Evolutionary conservation across 2,797 vertebrate species (phyloP).

Genomic region (Tiaroga cobitis): DNA sequence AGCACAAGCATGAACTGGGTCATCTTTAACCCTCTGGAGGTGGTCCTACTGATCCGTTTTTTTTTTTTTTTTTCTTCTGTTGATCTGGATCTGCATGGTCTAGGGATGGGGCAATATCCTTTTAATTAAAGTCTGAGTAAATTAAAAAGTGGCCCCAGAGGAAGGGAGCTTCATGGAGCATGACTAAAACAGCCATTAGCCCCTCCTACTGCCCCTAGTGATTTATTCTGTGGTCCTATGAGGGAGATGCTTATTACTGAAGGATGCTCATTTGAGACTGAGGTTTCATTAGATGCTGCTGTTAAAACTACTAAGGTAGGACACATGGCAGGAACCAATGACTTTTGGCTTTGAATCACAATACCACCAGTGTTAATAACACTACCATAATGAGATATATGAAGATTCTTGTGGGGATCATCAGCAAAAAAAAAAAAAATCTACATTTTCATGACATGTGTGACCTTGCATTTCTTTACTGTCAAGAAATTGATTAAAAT

Average conservation of each 20-base stretch:
- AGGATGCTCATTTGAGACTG: conserved; percentile 4
- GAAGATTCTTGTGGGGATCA: neutral
- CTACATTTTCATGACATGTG: neutral
- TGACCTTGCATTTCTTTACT: neutral
- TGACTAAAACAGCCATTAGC: conserved; percentile 20
- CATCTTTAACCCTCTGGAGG: conserved; percentile 19
- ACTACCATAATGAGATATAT: neutral
- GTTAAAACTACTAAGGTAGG: conserved; percentile 11
- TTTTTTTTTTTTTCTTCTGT: neutral
- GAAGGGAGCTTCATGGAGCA: conserved; percentile 63
- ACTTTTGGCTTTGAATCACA: conserved; percentile 15
- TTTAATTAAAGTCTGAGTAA: conserved; percentile 45
- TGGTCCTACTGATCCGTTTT: conserved; percentile 4
- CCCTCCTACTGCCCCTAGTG: neutral
- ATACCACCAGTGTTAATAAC: neutral
- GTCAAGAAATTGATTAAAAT: neutral
- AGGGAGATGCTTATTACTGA: conserved; percentile 9
- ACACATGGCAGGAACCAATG: neutral
- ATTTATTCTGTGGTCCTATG: neutral
- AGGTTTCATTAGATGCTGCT: neutral
- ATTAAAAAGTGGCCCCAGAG: conserved; percentile 15
- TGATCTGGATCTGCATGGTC: conserved; percentile 21
- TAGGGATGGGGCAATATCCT: neutral
- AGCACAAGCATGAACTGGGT: conserved; percentile 8
- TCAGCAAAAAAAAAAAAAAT: neutral